Evolutionary conservation across 2,888 invertebrate genomes (phyloP).

Genomic region (Mamestra brassicae): DNA sequence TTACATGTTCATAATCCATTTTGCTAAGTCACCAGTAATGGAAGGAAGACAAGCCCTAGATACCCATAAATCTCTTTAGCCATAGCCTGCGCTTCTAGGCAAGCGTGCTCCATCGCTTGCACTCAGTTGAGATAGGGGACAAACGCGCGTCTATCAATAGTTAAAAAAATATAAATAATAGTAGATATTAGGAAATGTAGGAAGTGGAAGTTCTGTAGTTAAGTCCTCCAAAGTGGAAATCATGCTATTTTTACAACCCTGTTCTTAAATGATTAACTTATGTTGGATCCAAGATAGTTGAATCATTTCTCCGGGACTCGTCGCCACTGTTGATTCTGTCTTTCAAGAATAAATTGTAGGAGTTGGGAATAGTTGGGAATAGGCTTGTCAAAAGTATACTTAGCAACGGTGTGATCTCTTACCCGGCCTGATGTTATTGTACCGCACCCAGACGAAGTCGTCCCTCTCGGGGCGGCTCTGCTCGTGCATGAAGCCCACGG

Average conservation of each 20-base stretch:
- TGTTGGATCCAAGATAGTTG: neutral
- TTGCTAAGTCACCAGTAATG: too few species aligned
- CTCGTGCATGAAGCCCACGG: slow-evolving; percentile 95
- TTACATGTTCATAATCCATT: neutral
- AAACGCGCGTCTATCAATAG: too few species aligned
- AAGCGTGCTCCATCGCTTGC: too few species aligned
- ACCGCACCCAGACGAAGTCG: slow-evolving; percentile 92
- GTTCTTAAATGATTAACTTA: neutral
- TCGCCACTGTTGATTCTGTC: neutral
- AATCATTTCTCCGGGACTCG: neutral
- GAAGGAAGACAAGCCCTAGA: too few species aligned
- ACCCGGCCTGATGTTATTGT: slow-evolving; percentile 93
- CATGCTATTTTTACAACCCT: too few species aligned
- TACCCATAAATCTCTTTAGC: too few species aligned
- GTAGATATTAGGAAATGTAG: neutral
- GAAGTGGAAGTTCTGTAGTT: neutral
- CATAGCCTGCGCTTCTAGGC: too few species aligned
- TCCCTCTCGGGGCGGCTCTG: slow-evolving; percentile 95
- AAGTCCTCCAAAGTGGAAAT: neutral
- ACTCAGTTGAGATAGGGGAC: too few species aligned
- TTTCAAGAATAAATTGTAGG: neutral
- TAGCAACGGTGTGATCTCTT: slow-evolving; percentile 17
- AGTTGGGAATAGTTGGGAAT: neutral
- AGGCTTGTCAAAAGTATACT: neutral
- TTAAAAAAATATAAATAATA: neutral